phyloP scores from a whole-genome alignment of 2,888 invertebrate genomes.

The Phragmatobia fuliginosa region DNA sequence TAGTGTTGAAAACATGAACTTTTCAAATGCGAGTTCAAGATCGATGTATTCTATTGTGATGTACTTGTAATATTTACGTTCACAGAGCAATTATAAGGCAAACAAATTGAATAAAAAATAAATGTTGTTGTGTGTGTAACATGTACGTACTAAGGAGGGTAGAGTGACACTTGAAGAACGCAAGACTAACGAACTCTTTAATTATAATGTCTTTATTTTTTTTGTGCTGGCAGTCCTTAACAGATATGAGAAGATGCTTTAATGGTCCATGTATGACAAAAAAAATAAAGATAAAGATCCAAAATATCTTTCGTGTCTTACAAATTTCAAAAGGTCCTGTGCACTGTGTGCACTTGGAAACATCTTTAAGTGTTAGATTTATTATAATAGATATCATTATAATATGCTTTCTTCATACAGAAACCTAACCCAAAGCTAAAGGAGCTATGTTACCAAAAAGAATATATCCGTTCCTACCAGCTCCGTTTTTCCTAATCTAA shows the following conservation, averaged over 20 bases:
- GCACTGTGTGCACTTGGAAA: too few relatives aligned
- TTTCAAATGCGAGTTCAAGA: constrained; percentile 13
- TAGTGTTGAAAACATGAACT: constrained; percentile 16
- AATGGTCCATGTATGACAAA: neutral
- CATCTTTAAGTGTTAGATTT: too few relatives aligned
- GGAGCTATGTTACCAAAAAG: too few relatives aligned
- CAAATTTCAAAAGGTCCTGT: neutral
- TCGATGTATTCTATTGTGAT: constrained; percentile 11
- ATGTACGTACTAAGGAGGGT: neutral
- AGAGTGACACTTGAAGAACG: neutral
- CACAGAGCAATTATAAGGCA: neutral
- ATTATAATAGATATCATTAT: too few relatives aligned
- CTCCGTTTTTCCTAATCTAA: too few relatives aligned
- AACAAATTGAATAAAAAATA: constrained; percentile 2
- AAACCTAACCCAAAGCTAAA: too few relatives aligned
- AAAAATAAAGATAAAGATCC: neutral
- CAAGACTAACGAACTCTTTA: neutral
- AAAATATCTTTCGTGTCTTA: neutral
- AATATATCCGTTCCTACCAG: too few relatives aligned
- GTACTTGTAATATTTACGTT: neutral
- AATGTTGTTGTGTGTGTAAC: neutral
- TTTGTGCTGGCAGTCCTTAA: neutral
- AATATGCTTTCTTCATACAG: too few relatives aligned
- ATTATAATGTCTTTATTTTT: neutral
- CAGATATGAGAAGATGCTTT: neutral